phyloP scores from a whole-genome alignment of 2,113 vertebrate genomes.

The Leucosticte australis region DNA sequence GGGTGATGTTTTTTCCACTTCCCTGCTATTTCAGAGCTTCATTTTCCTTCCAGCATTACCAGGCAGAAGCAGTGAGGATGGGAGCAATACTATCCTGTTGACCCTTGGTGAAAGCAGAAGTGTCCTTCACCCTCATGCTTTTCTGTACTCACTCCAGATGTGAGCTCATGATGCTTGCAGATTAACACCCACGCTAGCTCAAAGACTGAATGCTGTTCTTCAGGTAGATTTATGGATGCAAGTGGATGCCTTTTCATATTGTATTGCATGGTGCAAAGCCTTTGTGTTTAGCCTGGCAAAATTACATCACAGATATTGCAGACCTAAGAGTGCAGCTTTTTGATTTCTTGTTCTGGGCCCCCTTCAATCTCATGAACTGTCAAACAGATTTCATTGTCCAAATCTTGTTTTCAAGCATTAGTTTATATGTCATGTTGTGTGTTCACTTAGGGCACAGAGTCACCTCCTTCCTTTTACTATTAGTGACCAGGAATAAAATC shows the following conservation, averaged over 20 bases:
- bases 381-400: background rate
- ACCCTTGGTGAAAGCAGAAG: background rate
- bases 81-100: accelerated
- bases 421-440: background rate
- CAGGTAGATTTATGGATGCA: background rate
- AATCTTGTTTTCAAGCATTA: background rate
- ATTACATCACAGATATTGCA: background rate
- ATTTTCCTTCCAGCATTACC: background rate
- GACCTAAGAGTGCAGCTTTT: background rate
- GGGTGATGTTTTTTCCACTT: background rate
- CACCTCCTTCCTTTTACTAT: background rate
- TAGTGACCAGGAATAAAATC: background rate
- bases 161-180: background rate
- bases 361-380: background rate
- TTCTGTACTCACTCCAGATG: background rate
- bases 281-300: background rate
- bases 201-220: background rate
- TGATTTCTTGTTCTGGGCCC: background rate
- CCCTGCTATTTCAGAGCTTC: background rate
- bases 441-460: background rate
- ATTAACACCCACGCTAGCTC: background rate
- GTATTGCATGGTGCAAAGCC: background rate
- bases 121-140: background rate
- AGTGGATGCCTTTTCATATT: background rate
- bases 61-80: background rate